phyloP scores from a whole-genome alignment of 2,797 vertebrate species.

The Rhyacichthys aspro region DNA sequence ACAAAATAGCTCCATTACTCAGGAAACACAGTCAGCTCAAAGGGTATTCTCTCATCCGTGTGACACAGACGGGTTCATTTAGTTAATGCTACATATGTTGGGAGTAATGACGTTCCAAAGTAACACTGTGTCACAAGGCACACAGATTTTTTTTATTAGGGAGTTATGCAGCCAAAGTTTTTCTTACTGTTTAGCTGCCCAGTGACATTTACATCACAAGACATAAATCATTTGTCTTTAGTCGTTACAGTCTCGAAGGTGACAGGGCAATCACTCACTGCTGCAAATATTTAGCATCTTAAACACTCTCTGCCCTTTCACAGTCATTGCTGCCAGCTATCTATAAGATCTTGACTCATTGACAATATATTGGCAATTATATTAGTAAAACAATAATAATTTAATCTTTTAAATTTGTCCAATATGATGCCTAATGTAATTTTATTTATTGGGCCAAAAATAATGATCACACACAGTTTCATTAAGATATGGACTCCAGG shows the following conservation, averaged over 20 bases:
- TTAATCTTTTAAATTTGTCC: no score
- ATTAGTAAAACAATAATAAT: neutral
- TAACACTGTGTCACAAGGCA: neutral
- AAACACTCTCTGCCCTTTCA: neutral
- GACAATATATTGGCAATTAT: neutral
- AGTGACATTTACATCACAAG: constrained; percentile 16
- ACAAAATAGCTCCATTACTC: constrained; percentile 1
- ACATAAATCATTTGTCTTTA: constrained; percentile 1
- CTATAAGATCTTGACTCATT: neutral
- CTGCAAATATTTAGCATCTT: neutral
- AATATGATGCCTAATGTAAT: no score
- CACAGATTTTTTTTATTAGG: neutral
- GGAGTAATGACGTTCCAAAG: neutral
- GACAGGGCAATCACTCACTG: constrained; percentile 12
- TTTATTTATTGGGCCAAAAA: no score
- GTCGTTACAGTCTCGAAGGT: constrained; percentile 6
- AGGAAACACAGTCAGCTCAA: neutral
- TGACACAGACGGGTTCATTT: constrained; percentile 7
- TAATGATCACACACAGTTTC: no score
- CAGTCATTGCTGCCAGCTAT: neutral
- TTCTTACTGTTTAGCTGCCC: constrained; percentile 2
- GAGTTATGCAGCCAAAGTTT: constrained; percentile 4
- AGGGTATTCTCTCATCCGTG: neutral
- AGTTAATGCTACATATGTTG: constrained; percentile 1
- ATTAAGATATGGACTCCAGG: no score